Evolutionary conservation across 2,113 vertebrate species (phyloP), one percentile per base, ranked within the genome.

Genomic region (Hydrolagus affinis): DNA sequence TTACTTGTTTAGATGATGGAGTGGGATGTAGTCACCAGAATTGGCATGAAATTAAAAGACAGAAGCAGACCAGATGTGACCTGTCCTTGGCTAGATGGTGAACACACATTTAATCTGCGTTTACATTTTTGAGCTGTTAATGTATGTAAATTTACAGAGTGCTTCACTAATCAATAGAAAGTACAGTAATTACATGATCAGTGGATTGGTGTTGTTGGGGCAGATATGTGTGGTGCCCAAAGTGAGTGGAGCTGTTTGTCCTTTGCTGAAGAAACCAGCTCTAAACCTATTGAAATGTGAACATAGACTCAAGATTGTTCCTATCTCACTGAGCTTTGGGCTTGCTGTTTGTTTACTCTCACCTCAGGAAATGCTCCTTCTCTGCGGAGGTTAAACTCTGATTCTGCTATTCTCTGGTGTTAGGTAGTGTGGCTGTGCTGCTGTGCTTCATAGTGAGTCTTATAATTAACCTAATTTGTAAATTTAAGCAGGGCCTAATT

Each of bases 401-500:
- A 44, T 44, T 44, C 15, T 74, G 72, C 30, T 56, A 8, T 56
- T 74, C 8, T 44, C 9, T 19, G 44, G 44, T 44, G 44, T 44
- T 44, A 44, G 44, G 44, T 44, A 21, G 25, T 17, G 30, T 21
- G 15, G 21, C 3, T 9, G 44, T 17, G 15, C 30, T 30, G 71
- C 17, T 7, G 28, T 21, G 21, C 11, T 25, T 73, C 44, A 44
- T 30, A 69, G 21, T 7, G 66, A 19, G 66, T 69, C 15, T 69
- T 69, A 21, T 69, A 69, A 69, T 72, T 72, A 28, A 28, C 70
- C 72, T 74, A 44, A 74, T 74, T 74, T 44, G 44, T 56, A 74
- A 32, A 19, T 21, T 8, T 17, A 56, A 74, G 19, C 44, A 44
- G 6, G 44, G 44, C 44, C 44, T 44, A 44, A 44, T 44, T 44